Evolutionary conservation across 2,888 invertebrate species (phyloP), one percentile per base, ranked within the genome.

Genomic region (Laothoe populi): DNA sequence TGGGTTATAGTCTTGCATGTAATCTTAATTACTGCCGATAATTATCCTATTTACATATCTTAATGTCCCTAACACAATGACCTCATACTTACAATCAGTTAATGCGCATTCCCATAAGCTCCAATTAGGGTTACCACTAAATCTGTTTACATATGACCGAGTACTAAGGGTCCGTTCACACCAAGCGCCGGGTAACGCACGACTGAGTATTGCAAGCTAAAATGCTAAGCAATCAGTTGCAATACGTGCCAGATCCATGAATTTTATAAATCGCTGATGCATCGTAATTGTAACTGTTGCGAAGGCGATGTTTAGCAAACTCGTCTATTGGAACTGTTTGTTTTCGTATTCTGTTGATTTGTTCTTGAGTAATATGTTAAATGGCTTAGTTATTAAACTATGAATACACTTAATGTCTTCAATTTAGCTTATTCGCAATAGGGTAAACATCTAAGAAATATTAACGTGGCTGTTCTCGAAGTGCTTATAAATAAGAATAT

Each of bases 181-280:
- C 72, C 60, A 61, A 44, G 40, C 42, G 68, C 57, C 48, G 31
- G 42, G 73, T 67, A 65, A 68, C 73, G 78, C 78, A 71, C 75
- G 77, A 75, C 66, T 78, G 70, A 57, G 31, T 70, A 68, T 66
- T 77, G 75, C 69, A 64, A 71, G 66, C 77, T 77, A 77, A 70
- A 69, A 67, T 73, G 67, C 72, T 65, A 63, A 67, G 70, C 72
- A 73, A 78, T 71, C 69, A 66, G 70, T 73, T 77, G 72, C 77
- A 69, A 70, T 68, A 69, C 72, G 75, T 62, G 68, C 75, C 70
- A 73, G 73, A 75, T 81, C 73, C 75, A 78, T 75, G 71, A 70
- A 71, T 74, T 76, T 75, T 49, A 72, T 70, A 68, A 73, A 77
- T 77, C 72, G 74, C 70, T 72, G 78, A 80, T 77, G 75, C 75